phyloP scores from a whole-genome alignment of 1,140 invertebrate species.

The Yoshiicerus persimilis region DNA sequence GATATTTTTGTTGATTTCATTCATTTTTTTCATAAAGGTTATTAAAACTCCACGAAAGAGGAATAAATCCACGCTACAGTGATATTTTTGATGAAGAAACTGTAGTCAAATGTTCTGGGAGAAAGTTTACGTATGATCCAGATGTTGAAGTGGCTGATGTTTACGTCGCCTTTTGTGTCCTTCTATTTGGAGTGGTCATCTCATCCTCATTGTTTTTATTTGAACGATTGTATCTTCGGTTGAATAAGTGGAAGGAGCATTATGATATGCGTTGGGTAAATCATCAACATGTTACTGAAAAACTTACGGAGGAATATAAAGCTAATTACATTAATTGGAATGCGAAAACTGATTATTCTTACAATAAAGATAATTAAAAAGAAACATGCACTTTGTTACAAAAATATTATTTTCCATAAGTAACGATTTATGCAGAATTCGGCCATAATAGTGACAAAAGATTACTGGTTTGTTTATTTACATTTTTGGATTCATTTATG shows the following conservation, averaged over 20 bases:
- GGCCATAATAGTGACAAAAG: no score
- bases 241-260: not conserved
- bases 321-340: no score
- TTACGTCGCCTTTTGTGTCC: not conserved
- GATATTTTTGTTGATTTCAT: not conserved
- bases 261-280: no score
- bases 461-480: no score
- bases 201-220: not conserved
- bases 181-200: not conserved
- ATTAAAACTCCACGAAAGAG: not conserved
- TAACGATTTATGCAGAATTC: no score
- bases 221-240: not conserved
- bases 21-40: not conserved
- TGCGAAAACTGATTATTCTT: no score
- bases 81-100: not conserved
- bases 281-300: not conserved
- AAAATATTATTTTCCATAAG: no score
- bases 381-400: no score
- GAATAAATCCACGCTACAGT: not conserved
- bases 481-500: no score
- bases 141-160: not conserved
- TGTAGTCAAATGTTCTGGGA: not conserved
- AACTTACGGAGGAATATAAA: not conserved
- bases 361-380: no score
- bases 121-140: not conserved